These are phyloP conservation scores for Chionoecetes opilio DNA, from an alignment of 1,140 invertebrate species.

Conservation along the genomic window DNA sequence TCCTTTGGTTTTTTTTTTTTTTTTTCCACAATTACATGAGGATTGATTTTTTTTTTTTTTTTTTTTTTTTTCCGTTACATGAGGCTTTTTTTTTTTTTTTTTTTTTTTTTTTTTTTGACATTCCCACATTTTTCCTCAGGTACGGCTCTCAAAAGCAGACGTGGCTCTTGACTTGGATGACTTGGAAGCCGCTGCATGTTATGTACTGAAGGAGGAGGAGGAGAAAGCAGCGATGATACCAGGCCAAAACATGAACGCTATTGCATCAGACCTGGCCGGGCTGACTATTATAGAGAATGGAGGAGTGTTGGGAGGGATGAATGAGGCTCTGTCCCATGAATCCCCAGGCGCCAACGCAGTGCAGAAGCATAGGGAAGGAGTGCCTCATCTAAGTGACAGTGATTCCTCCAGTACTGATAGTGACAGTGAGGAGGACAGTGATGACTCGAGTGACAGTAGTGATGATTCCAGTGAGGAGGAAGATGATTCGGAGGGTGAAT, in stretches of 20 bases:
- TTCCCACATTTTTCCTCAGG: constrained; percentile 44
- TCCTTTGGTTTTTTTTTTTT: no score
- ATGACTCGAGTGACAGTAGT: constrained; percentile 51
- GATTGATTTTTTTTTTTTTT: no score
- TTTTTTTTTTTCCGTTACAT: no score
- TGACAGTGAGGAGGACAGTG: constrained; percentile 72
- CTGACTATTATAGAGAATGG: constrained; percentile 73
- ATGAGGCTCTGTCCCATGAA: constrained; percentile 5
- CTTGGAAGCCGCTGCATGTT: constrained; percentile 70
- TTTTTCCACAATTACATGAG: no score
- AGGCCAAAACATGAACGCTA: constrained; percentile 48
- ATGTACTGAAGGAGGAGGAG: constrained; percentile 65
- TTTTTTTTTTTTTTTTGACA: no score
- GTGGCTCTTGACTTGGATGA: constrained; percentile 72
- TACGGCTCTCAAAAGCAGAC: constrained; percentile 42
- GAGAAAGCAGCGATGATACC: not conserved
- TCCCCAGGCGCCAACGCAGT: not conserved
- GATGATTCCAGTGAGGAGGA: constrained; percentile 63
- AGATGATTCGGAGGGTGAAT: constrained; percentile 62
- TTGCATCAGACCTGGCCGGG: constrained; percentile 44
- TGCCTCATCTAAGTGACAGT: constrained; percentile 60
- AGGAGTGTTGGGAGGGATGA: constrained; percentile 49
- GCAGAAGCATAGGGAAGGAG: not conserved
- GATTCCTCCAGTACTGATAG: constrained; percentile 72
- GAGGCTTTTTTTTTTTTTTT: no score